Evolutionary conservation across 2,797 vertebrate genomes (phyloP).

Genomic region (Benthosema pterotum): DNA sequence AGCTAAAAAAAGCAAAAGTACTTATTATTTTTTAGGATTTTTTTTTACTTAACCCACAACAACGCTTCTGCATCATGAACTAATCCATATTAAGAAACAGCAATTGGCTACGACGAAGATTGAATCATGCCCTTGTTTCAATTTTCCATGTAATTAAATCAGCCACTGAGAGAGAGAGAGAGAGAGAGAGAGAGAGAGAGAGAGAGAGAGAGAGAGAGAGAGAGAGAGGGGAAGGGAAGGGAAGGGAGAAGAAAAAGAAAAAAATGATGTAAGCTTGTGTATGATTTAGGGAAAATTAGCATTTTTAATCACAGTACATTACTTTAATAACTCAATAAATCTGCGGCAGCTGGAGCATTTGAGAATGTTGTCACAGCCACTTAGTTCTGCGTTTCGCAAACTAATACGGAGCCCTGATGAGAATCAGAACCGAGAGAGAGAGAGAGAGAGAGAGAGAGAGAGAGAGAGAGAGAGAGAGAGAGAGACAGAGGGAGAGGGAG

Average conservation of each 20-base stretch:
- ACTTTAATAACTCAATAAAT: constrained; percentile 83
- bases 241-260: constrained; percentile 52
- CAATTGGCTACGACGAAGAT: constrained; percentile 72
- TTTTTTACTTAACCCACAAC: constrained; percentile 50
- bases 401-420: constrained; percentile 65
- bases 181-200: too few relatives aligned
- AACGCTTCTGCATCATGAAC: constrained; percentile 64
- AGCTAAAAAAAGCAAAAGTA: constrained; percentile 1
- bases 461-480: constrained; percentile 22
- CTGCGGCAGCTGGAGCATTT: constrained; percentile 75
- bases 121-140: constrained; percentile 78
- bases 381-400: constrained; percentile 72
- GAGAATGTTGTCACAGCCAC: constrained; percentile 74
- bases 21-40: constrained; percentile 25
- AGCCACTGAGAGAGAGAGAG: constrained; percentile 50
- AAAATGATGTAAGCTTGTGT: constrained; percentile 73
- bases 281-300: constrained; percentile 78
- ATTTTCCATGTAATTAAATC: constrained; percentile 84
- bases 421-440: constrained; percentile 11
- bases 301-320: constrained; percentile 85
- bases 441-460: constrained; percentile 51
- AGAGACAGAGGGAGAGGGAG: not conserved
- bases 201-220: constrained; percentile 67
- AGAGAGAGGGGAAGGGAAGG: too few relatives aligned
- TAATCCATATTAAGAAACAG: constrained; percentile 66